A percentile compares a stretch with the other conserved stretches of the same genome.
Evolutionary conservation across 2,888 invertebrate species (phyloP).

Genomic region (Agelastica alni): DNA sequence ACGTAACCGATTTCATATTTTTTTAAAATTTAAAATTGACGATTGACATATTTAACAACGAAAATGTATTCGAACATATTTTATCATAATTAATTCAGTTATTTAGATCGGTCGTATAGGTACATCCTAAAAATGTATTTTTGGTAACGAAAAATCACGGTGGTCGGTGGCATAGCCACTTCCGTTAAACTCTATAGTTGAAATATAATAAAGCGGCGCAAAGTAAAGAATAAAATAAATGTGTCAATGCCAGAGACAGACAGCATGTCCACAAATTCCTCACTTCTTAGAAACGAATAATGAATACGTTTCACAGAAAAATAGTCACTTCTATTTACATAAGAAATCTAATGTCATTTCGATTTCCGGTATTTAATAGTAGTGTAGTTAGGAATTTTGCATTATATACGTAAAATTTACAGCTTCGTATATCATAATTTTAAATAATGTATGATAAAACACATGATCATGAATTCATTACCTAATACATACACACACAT

Average conservation of each 20-base stretch:
- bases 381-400: neutral
- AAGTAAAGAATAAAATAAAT: constrained; percentile 9
- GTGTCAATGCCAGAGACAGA: constrained; percentile 21
- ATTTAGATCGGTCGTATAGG: neutral
- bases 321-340: constrained; percentile 4
- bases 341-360: neutral
- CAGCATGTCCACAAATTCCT: constrained; percentile 27
- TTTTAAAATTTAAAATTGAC: no score
- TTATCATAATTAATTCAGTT: neutral
- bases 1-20: no score
- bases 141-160: no score
- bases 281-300: constrained; percentile 21
- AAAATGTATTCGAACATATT: neutral
- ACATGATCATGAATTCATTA: no score
- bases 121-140: neutral
- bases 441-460: neutral
- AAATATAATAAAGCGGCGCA: neutral
- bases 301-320: constrained; percentile 18
- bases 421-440: neutral
- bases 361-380: neutral
- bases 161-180: neutral
- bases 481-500: no score
- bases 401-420: neutral
- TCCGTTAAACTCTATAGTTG: neutral
- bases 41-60: neutral